phyloP scores from a whole-genome alignment of 2,113 vertebrate species.

The Bufo gargarizans region DNA sequence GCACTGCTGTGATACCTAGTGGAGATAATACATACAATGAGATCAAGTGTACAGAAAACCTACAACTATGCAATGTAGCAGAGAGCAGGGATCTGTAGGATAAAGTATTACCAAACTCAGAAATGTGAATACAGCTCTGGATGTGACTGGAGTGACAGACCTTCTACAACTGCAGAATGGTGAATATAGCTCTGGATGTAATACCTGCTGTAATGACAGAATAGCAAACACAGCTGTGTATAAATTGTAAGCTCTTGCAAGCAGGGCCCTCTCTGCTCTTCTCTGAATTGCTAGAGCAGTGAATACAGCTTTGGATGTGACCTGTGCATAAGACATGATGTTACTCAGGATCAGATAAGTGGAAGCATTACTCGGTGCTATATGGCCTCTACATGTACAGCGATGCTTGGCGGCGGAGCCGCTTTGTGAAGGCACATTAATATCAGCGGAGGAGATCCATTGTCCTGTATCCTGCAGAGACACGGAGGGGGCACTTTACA shows the following conservation, averaged over 20 bases:
- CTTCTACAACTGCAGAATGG: neutral
- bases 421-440: neutral
- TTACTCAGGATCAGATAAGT: neutral
- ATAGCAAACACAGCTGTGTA: neutral
- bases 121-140: neutral
- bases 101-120: neutral
- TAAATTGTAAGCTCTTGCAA: no score
- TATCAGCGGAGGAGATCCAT: neutral
- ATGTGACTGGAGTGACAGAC: neutral
- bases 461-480: constrained; percentile 66
- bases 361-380: neutral
- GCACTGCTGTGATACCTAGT: no score
- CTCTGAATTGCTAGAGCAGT: no score
- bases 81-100: no score
- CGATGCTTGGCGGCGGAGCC: neutral
- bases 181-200: neutral
- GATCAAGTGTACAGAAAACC: no score
- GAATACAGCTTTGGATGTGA: neutral
- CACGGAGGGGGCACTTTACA: constrained; percentile 69
- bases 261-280: no score
- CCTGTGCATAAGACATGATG: neutral
- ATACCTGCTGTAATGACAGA: neutral
- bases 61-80: no score
- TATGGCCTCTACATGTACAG: neutral
- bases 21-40: no score